A percentile compares a stretch with the other conserved stretches of the same genome.
Conservation (phyloP, 1,140 invertebrate genomes). For the Copidosoma floridanum region DNA sequence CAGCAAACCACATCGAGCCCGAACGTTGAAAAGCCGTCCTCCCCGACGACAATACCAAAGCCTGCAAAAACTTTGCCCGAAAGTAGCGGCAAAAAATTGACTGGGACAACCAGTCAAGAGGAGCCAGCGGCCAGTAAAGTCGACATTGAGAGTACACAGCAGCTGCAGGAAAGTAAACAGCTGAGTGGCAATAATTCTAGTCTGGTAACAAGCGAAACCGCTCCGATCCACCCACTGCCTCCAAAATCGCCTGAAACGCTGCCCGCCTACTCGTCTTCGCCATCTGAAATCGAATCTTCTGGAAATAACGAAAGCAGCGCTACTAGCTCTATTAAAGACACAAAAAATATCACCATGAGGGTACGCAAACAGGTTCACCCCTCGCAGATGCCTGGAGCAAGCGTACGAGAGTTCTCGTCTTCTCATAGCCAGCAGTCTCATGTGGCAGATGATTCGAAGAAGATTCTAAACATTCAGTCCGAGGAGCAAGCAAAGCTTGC, state of each 20-base stretch:
- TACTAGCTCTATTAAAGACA: too few species aligned
- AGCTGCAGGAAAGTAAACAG: constrained; percentile 25
- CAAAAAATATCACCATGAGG: too few species aligned
- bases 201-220: constrained; percentile 33
- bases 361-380: too few species aligned
- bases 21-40: constrained; percentile 47
- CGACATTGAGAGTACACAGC: constrained; percentile 48
- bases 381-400: too few species aligned
- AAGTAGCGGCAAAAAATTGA: constrained; percentile 42
- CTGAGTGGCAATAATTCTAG: constrained; percentile 30
- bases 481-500: background rate
- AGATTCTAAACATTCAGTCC: background rate
- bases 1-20: too few species aligned
- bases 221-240: constrained; percentile 25
- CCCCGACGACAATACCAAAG: constrained; percentile 46
- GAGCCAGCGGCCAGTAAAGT: constrained; percentile 51
- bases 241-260: constrained; percentile 32
- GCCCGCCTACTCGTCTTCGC: constrained; percentile 6
- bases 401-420: too few species aligned
- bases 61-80: constrained; percentile 33
- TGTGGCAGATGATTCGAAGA: constrained; percentile 10
- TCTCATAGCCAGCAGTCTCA: background rate
- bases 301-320: too few species aligned
- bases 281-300: too few species aligned
- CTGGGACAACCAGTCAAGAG: too few species aligned